phyloP scores from a whole-genome alignment of 2,888 invertebrate genomes.

The Ornithoptera alexandrae region DNA sequence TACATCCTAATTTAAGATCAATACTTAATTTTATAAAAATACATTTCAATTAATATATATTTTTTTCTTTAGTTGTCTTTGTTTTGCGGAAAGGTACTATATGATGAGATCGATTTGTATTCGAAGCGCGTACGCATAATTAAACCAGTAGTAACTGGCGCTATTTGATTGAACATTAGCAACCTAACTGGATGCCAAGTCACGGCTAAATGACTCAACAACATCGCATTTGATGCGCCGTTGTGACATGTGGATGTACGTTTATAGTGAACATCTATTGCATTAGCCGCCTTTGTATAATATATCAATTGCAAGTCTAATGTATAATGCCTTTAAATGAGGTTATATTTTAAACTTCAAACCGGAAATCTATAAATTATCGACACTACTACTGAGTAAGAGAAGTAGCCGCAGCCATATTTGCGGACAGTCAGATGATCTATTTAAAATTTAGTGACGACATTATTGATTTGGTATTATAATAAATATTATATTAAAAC shows the following conservation, averaged over 20 bases:
- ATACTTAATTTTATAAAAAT: no score
- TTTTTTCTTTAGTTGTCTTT: no score
- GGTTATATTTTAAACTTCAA: not conserved
- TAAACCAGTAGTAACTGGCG: conserved; percentile 60
- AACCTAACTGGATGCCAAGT: conserved; percentile 69
- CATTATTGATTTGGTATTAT: no score
- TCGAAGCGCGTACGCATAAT: conserved; percentile 71
- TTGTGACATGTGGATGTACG: conserved; percentile 24
- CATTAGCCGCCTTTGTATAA: conserved; percentile 7
- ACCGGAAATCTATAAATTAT: not conserved
- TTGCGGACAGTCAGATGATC: no score
- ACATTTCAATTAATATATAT: no score
- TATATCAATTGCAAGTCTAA: not conserved
- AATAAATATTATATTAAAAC: no score
- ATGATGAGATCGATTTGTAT: conserved; percentile 63
- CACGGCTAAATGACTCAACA: conserved; percentile 66
- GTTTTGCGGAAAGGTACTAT: conserved; percentile 20
- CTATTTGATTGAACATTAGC: conserved; percentile 73
- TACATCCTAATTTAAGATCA: no score
- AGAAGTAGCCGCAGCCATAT: not conserved
- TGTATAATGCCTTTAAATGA: not conserved
- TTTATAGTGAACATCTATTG: conserved; percentile 18
- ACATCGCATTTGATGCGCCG: conserved; percentile 39
- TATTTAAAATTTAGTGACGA: no score
- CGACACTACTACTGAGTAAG: not conserved